Conservation (phyloP, 2,888 invertebrate species). For the Steromphala cineraria region DNA sequence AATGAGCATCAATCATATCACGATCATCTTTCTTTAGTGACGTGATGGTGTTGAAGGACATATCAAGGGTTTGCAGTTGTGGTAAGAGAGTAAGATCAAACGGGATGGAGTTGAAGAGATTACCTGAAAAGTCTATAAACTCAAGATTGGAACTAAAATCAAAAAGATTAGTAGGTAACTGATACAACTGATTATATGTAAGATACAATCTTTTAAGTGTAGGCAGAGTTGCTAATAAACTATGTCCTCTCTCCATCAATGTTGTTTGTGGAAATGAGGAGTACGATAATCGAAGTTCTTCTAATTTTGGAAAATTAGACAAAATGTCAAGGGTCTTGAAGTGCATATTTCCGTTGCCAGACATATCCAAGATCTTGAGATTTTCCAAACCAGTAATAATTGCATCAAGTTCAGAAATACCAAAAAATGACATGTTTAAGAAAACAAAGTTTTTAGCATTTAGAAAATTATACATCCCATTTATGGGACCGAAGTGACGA, state of each 20-base stretch:
- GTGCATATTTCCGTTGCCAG: neutral
- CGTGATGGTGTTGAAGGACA: no score
- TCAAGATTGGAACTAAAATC: neutral
- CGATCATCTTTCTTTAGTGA: no score
- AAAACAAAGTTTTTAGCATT: neutral
- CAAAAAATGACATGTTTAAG: neutral
- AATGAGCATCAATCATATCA: neutral
- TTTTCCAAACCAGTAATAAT: neutral
- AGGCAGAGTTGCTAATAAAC: neutral
- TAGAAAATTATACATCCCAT: neutral
- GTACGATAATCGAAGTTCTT: neutral
- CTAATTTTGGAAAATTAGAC: neutral
- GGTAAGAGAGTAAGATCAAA: neutral
- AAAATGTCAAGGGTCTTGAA: neutral
- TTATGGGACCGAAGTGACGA: neutral
- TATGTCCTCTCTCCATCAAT: neutral
- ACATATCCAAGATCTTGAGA: neutral
- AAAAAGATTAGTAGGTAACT: neutral
- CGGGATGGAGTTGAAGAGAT: neutral
- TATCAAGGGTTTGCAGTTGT: no score
- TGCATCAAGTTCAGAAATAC: neutral
- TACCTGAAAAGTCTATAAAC: neutral
- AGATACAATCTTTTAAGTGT: neutral
- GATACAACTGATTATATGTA: neutral
- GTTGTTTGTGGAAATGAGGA: neutral